These are phyloP conservation scores for Tetraodon nigroviridis DNA, from an alignment of 2,113 vertebrate species.

Conservation along the genomic window DNA sequence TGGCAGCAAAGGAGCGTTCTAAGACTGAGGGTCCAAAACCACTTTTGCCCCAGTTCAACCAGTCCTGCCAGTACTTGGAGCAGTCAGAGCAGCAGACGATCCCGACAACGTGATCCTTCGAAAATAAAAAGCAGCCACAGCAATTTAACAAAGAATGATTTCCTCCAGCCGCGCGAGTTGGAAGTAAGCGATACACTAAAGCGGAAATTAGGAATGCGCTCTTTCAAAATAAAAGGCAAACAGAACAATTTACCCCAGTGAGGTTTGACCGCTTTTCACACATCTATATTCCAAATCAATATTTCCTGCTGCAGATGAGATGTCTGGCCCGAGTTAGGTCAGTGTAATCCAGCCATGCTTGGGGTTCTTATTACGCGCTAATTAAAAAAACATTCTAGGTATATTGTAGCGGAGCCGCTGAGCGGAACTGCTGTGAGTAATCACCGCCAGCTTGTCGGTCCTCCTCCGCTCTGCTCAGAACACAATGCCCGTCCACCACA, in stretches of 20 bases:
- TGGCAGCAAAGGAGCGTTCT: background rate
- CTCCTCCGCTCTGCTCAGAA: constrained; percentile 26
- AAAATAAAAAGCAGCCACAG: no score
- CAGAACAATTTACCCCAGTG: background rate
- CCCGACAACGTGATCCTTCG: no score
- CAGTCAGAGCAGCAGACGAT: no score
- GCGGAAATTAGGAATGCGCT: constrained; percentile 2
- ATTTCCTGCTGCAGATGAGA: no score
- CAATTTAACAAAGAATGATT: no score
- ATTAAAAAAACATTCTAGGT: background rate
- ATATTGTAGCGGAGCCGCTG: fast-evolving
- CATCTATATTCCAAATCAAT: no score
- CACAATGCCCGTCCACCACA: constrained; percentile 29
- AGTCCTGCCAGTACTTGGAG: no score
- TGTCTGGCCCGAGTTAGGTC: no score
- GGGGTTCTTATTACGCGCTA: background rate
- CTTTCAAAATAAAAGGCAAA: constrained; percentile 35
- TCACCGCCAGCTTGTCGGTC: background rate
- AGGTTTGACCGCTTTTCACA: background rate
- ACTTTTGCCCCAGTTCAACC: no score
- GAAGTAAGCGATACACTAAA: background rate
- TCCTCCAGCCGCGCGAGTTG: constrained; percentile 6
- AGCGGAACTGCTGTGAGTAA: background rate
- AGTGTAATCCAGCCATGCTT: no score
- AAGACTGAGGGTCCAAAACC: no score